phyloP scores from a whole-genome alignment of 2,797 vertebrate genomes.

The Sebastes itinus region DNA sequence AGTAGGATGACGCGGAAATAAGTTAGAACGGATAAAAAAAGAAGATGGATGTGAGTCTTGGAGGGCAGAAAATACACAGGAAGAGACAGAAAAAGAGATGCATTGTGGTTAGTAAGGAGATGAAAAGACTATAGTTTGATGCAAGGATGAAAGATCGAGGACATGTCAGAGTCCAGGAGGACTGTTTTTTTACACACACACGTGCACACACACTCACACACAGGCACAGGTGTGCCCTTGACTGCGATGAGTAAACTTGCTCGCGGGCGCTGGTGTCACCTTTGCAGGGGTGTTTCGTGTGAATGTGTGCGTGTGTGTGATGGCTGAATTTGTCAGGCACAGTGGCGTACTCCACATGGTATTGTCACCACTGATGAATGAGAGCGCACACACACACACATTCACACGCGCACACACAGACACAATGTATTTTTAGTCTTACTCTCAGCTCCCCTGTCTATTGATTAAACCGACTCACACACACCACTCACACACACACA shows the following conservation, averaged over 20 bases:
- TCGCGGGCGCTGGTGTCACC: constrained; percentile 74
- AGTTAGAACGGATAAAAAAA: constrained; percentile 30
- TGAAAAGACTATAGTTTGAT: constrained; percentile 27
- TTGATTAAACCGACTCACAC: constrained; percentile 70
- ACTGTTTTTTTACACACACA: constrained; percentile 27
- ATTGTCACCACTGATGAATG: constrained; percentile 81
- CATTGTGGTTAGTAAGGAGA: constrained; percentile 20
- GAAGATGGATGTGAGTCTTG: constrained; percentile 11
- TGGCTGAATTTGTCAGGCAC: constrained; percentile 69
- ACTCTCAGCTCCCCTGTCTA: constrained; percentile 59
- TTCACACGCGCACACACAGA: neutral
- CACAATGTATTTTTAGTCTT: constrained; percentile 68
- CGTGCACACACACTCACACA: neutral
- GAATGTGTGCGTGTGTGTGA: constrained; percentile 45
- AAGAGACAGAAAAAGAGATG: constrained; percentile 6
- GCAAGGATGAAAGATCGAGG: constrained; percentile 52
- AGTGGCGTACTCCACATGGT: constrained; percentile 78
- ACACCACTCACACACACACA: constrained; percentile 5
- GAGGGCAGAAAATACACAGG: constrained; percentile 13
- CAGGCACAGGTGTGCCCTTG: constrained; percentile 66
- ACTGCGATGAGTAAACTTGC: constrained; percentile 72
- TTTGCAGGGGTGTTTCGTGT: constrained; percentile 63
- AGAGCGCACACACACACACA: constrained; percentile 23
- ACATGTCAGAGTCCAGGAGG: constrained; percentile 56
- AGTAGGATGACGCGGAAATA: constrained; percentile 26